A percentile compares a stretch with the other conserved stretches of the same genome.
These are phyloP conservation scores for Heliconius hermathena DNA, from an alignment of 1,140 invertebrate genomes.

Conservation along the genomic window DNA sequence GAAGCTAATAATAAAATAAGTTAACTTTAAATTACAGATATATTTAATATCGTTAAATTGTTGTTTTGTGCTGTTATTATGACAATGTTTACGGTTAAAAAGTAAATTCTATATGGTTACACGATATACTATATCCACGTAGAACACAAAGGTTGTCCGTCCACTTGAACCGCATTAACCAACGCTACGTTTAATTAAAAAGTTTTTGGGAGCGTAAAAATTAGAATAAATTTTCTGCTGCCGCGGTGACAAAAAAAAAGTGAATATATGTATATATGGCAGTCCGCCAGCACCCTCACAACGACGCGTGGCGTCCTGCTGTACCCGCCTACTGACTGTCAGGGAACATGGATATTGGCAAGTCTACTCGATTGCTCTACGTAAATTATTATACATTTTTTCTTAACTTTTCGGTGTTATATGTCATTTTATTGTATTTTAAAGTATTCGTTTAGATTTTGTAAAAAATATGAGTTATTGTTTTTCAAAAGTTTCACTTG, in stretches of 20 bases:
- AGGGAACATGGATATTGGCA: background rate
- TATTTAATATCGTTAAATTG: too few species aligned
- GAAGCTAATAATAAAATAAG: too few species aligned
- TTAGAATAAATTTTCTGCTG: conserved; percentile 5
- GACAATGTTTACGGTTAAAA: too few species aligned
- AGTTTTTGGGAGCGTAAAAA: conserved; percentile 12
- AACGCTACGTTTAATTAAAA: conserved; percentile 11
- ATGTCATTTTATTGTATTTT: background rate
- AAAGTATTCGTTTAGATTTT: too few species aligned
- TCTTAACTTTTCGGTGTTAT: background rate
- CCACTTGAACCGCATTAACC: conserved; percentile 13
- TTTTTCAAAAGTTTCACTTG: too few species aligned
- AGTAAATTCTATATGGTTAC: too few species aligned
- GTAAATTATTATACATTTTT: conserved; percentile 11
- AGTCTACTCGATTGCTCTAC: background rate
- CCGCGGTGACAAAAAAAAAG: background rate
- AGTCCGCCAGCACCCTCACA: background rate
- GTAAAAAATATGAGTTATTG: too few species aligned
- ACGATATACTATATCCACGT: background rate
- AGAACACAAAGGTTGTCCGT: background rate
- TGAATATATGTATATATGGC: background rate
- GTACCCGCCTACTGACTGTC: background rate
- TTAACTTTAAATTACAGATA: too few species aligned
- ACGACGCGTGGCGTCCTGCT: background rate
- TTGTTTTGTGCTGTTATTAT: too few species aligned